Percentiles rank a stretch among this genome's conserved stretches.
phyloP scores from a whole-genome alignment of 1,140 invertebrate genomes.

The Coelopa frigida region DNA sequence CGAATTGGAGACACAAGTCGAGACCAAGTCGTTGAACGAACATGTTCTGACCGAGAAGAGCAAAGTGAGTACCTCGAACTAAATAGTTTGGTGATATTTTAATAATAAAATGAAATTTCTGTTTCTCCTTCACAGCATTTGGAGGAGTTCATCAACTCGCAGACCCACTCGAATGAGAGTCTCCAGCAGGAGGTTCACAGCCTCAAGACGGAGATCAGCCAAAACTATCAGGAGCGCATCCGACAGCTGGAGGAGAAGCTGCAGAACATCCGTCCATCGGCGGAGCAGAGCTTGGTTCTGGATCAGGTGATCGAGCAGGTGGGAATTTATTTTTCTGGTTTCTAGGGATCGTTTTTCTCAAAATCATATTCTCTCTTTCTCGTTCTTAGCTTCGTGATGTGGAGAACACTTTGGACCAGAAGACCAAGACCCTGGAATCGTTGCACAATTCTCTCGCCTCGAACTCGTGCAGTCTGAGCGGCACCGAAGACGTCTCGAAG shows the following conservation, averaged over 20 bases:
- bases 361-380: background rate
- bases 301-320: conserved; percentile 32
- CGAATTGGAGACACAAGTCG: conserved; percentile 64
- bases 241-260: conserved; percentile 52
- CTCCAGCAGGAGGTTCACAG: conserved; percentile 50
- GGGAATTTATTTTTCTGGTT: background rate
- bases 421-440: conserved; percentile 61
- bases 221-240: conserved; percentile 49
- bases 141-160: conserved; percentile 47
- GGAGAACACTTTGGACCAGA: conserved; percentile 54
- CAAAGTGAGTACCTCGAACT: conserved; percentile 15
- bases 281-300: conserved; percentile 45
- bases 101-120: conserved; percentile 1
- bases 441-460: conserved; percentile 55
- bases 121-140: conserved; percentile 24
- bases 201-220: conserved; percentile 47
- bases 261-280: conserved; percentile 49
- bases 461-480: conserved; percentile 55
- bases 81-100: background rate
- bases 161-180: conserved; percentile 51
- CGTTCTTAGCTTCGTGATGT: conserved; percentile 48
- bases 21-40: conserved; percentile 50
- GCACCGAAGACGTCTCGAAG: conserved; percentile 71
- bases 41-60: conserved; percentile 35
- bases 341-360: background rate